Conservation (phyloP, 1,140 invertebrate species). For the Ooceraea biroi region DNA sequence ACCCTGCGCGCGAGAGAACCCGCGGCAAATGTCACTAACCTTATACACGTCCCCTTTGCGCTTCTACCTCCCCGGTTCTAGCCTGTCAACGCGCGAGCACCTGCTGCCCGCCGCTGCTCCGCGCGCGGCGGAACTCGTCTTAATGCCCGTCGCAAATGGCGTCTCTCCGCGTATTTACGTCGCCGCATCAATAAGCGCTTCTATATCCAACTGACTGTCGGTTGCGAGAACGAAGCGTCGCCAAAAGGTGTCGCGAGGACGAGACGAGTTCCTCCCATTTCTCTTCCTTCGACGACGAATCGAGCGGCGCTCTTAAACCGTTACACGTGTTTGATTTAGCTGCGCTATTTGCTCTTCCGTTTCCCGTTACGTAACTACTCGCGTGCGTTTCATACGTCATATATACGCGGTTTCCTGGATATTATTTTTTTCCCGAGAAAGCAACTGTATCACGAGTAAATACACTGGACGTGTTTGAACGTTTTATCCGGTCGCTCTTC, state of each 20-base stretch:
- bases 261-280: neutral
- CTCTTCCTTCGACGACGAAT: neutral
- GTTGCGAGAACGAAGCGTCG: neutral
- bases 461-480: too few species aligned
- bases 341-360: neutral
- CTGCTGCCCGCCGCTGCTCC: conserved; percentile 9
- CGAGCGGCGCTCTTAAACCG: neutral
- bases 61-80: neutral
- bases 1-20: conserved; percentile 30
- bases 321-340: neutral
- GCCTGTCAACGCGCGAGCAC: conserved; percentile 57
- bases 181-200: conserved; percentile 26
- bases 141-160: conserved; percentile 46
- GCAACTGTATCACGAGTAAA: neutral
- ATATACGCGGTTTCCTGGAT: neutral
- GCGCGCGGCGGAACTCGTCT: conserved; percentile 31
- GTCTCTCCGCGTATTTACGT: conserved; percentile 37
- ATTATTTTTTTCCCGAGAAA: neutral
- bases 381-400: too few species aligned
- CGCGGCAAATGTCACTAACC: conserved; percentile 70
- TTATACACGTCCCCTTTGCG: conserved; percentile 28
- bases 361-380: neutral
- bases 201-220: conserved; percentile 18
- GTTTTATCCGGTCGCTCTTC: too few species aligned
- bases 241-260: conserved; percentile 8